Percentiles rank a stretch among this genome's conserved stretches.
Evolutionary conservation across 2,888 invertebrate species (phyloP).

Genomic region (Silvanus unidentatus): DNA sequence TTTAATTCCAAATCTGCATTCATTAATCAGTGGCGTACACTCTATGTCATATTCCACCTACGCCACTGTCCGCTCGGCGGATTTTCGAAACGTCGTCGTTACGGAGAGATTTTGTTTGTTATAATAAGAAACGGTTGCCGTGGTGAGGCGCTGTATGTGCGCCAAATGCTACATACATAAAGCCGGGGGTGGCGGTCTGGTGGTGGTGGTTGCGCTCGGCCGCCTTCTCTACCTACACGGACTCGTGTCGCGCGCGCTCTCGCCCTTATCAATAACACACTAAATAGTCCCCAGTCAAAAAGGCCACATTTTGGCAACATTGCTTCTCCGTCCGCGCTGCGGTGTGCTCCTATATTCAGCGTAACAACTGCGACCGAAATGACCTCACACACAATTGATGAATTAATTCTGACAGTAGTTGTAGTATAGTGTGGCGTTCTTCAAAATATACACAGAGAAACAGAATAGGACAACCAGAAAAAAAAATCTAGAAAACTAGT

Average conservation of each 20-base stretch:
- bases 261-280: not conserved
- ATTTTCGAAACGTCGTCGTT: too few relatives aligned
- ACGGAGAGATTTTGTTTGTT: too few relatives aligned
- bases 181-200: not conserved
- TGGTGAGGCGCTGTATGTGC: too few relatives aligned
- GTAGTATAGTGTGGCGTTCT: constrained; percentile 25
- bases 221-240: constrained; percentile 23
- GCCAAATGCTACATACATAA: too few relatives aligned
- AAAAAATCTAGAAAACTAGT: too few relatives aligned
- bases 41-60: too few relatives aligned
- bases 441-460: not conserved
- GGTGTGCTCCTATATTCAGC: constrained; percentile 30
- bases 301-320: constrained; percentile 31
- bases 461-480: too few relatives aligned
- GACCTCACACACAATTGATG: constrained; percentile 44
- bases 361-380: constrained; percentile 40
- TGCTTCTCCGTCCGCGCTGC: constrained; percentile 31
- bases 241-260: not conserved
- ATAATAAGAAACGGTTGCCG: too few relatives aligned
- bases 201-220: constrained; percentile 16
- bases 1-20: not conserved
- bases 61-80: too few relatives aligned
- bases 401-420: constrained; percentile 40
- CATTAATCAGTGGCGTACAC: too few relatives aligned
- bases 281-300: too few relatives aligned